Conservation (phyloP, 1,140 invertebrate species). For the Drosophila busckii region DNA sequence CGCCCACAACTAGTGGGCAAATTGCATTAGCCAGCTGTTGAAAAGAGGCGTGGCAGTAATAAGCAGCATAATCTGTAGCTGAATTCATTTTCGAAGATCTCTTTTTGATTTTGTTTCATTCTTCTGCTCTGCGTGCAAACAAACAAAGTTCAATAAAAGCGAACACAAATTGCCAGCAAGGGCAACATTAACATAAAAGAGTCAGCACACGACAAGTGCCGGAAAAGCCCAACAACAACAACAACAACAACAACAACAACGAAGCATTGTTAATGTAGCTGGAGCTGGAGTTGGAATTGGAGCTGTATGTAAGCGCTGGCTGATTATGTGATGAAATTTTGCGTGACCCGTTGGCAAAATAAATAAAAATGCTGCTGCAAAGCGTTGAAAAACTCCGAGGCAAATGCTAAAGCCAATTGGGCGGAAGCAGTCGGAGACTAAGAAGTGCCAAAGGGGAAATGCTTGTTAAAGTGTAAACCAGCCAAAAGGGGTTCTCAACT, state of each 20-base stretch:
- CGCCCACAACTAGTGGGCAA: constrained; percentile 18
- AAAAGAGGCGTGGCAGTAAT: constrained; percentile 11
- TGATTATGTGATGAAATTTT: constrained; percentile 77
- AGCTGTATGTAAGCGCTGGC: constrained; percentile 43
- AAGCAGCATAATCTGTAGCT: background rate
- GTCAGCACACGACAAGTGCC: constrained; percentile 28
- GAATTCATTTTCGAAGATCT: no score
- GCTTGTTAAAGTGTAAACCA: constrained; percentile 27
- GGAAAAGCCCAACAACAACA: constrained; percentile 47
- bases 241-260: constrained; percentile 23
- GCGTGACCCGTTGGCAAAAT: constrained; percentile 62
- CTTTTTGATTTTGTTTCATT: no score
- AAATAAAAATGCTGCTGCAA: constrained; percentile 27
- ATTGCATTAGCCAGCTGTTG: constrained; percentile 23
- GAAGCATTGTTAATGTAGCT: background rate
- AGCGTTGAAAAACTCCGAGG: constrained; percentile 27
- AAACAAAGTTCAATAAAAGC: constrained; percentile 63
- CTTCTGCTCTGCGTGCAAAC: constrained; percentile 26
- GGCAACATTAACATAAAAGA: constrained; percentile 54
- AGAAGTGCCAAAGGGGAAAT: no score
- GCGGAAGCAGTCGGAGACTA: no score
- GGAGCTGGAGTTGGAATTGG: constrained; percentile 43
- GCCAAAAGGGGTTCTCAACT: constrained; percentile 43
- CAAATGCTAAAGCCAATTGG: constrained; percentile 50
- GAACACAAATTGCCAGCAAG: constrained; percentile 70